phyloP scores from a whole-genome alignment of 1,140 invertebrate genomes.

The Rhyacophila brunnea region DNA sequence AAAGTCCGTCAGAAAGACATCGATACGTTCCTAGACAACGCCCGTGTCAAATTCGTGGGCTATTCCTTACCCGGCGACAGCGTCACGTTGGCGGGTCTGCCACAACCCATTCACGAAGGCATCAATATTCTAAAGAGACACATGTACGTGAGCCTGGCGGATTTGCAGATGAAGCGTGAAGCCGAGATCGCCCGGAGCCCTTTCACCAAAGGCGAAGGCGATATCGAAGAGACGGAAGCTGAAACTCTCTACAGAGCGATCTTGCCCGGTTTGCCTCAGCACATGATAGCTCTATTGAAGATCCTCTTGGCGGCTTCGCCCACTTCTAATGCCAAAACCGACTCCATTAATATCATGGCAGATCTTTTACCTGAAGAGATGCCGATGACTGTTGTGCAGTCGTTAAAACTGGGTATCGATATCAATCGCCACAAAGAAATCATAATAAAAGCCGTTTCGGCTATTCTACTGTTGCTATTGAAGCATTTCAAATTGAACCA shows the following conservation, averaged over 20 bases:
- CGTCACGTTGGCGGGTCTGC: slow-evolving; percentile 87
- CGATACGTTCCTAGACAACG: slow-evolving; percentile 87
- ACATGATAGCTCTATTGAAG: slow-evolving; percentile 96
- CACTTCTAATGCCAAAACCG: slow-evolving; percentile 96
- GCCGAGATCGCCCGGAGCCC: slow-evolving; percentile 79
- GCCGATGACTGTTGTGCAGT: slow-evolving; percentile 95
- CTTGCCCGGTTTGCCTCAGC: slow-evolving; percentile 90
- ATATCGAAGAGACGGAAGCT: slow-evolving; percentile 73
- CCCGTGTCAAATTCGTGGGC: slow-evolving; percentile 92
- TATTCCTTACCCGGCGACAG: slow-evolving; percentile 83
- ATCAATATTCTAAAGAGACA: slow-evolving; percentile 87
- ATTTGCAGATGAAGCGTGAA: slow-evolving; percentile 81
- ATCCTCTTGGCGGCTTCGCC: slow-evolving; percentile 95
- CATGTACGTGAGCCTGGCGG: slow-evolving; percentile 80
- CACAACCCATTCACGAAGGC: slow-evolving; percentile 93
- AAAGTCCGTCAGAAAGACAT: slow-evolving; percentile 95
- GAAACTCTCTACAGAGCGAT: slow-evolving; percentile 91
- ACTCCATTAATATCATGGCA: slow-evolving; percentile 97
- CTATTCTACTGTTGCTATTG: slow-evolving; percentile 86
- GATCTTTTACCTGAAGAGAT: slow-evolving; percentile 96
- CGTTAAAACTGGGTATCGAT: slow-evolving; percentile 95
- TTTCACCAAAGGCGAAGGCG: slow-evolving; percentile 71
- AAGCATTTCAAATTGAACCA: slow-evolving; percentile 99
- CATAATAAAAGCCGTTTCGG: slow-evolving; percentile 96
- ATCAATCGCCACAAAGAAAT: slow-evolving; percentile 99